A percentile compares a stretch with the other conserved stretches of the same genome.
phyloP scores from a whole-genome alignment of 2,888 invertebrate species.

The Eupithecia subumbrata region DNA sequence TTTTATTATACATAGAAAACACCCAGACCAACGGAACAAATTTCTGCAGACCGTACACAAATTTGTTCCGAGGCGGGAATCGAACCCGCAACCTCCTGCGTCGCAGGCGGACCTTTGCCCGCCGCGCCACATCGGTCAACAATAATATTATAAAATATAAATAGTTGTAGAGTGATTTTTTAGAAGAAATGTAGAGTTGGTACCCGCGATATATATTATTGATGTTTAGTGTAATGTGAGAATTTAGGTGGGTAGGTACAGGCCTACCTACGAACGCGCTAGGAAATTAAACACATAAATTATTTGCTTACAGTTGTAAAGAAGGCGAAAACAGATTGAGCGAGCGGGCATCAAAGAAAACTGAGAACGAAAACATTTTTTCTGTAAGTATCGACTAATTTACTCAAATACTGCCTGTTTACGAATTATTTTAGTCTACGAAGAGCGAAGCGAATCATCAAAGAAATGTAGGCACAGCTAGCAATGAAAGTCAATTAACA shows the following conservation, averaged over 20 bases:
- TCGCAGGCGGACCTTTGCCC: too few species aligned
- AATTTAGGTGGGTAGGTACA: too few species aligned
- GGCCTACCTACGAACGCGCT: not conserved
- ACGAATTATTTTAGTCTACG: constrained; percentile 2
- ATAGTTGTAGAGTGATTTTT: not conserved
- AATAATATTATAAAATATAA: too few species aligned
- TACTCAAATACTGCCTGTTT: constrained; percentile 14
- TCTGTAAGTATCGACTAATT: constrained; percentile 23
- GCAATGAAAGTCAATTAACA: too few species aligned
- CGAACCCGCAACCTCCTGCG: too few species aligned
- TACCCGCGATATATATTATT: too few species aligned
- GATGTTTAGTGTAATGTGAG: too few species aligned
- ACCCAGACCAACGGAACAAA: too few species aligned
- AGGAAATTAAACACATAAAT: constrained; percentile 36
- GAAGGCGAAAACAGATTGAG: constrained; percentile 30
- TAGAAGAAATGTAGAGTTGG: not conserved
- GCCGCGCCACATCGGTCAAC: too few species aligned
- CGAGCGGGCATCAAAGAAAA: constrained; percentile 28
- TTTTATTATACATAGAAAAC: too few species aligned
- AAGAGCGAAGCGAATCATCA: not conserved
- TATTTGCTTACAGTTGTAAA: constrained; percentile 45
- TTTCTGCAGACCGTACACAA: too few species aligned
- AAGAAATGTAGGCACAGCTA: not conserved
- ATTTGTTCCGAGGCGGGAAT: too few species aligned
- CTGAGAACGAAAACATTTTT: constrained; percentile 39